Base-by-base conservation (phyloP, 2,888 invertebrate species). In the Caenorhabditis japonica region DNA sequence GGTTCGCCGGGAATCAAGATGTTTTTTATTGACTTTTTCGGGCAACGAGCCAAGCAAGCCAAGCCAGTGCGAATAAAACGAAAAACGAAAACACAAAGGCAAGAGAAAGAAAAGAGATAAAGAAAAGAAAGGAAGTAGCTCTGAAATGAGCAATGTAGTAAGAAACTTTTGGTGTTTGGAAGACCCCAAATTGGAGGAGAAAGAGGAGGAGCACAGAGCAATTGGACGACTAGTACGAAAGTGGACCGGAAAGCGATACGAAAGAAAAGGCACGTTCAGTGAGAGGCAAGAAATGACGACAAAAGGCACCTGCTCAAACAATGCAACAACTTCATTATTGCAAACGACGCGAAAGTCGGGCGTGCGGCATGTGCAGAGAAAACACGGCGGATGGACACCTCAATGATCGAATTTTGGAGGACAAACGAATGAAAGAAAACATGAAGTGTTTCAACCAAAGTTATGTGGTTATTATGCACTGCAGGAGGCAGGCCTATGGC, bases 241-340 rank as follows among this genome's bases (percentile, higher is more conserved):
- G 41, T 41, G 41, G 55, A 44, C 52, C 44, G 53, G 39, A 53
- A 61, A 49, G 55, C 64, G 62, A 55, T 53, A 58, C 36, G 23
- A 15, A 7, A 25, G 34, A 17, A 10, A 25, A 38, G 19, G 38
- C 23, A 23, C 36, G 52, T 52, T 23, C 38, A 2, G 38, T 39
- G 47, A n/a, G n/a, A n/a, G n/a, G n/a, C n/a, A n/a, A n/a, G n/a
- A n/a, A n/a, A n/a, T n/a, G n/a, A n/a, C n/a, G n/a, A 64, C 36
- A 60, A 55, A 30, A 38, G 51, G 56, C 55, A 64, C 64, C 64
- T 64, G 64, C 64, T 56, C 64, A 64, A 64, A 64, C 49, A 64
- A 33, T 41, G 55, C 46, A n/a, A n/a, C 30, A 64, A 47, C 55
- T 41, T 39, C 64, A 52, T 52, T 61, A 61, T 61, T 34, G 39